Base-by-base conservation (phyloP, 2,888 invertebrate genomes). In the Calliphora vomitoria region DNA sequence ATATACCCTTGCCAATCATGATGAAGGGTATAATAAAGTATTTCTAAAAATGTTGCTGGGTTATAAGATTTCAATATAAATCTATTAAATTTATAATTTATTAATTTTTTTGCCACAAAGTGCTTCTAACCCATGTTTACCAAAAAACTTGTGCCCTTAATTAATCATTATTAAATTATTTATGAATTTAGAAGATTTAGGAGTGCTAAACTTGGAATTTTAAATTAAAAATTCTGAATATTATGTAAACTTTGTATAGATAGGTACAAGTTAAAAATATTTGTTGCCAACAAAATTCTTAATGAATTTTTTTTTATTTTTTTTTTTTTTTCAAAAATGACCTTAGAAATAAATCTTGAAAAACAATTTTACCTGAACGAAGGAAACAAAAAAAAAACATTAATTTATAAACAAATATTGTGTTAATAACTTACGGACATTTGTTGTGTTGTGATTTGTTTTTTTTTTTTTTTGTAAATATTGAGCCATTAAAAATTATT, bases 401-500 rank as follows among this genome's bases (percentile, higher is more conserved):
- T 25, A 71, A 85, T 64, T 81, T 71, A 31, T 75, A 58, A 86
- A 78, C 10, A 78, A 78, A 82, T 72, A 66, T 66, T 76, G 38
- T 71, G 72, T 72, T 72, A 66, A 86, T 72, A 74, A 87, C 81
- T 84, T 84, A 87, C 72, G 74, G 74, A 74, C 87, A 82, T 81
- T 69, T 71, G 68, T 44, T 71, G 38, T 44, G 20, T 25, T 66
- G 58, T 68, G 11, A n/a, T 18, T 38, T 76, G 13, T 38, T 31
- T 35, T 38, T 66, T 55, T 3, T 66, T 74, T 60, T 60, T 15
- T 76, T 80, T 80, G 53, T 80, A 79, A 86, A 86, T 75, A 81
- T 76, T 72, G 55, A 66, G 80, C 80, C 75, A 76, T 75, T 81
- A 76, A 79, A 87, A 76, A 72, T 76, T 75, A 64, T 72, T 64